Evolutionary conservation across 2,113 vertebrate species (phyloP).

Genomic region (Onychostoma macrolepis): DNA sequence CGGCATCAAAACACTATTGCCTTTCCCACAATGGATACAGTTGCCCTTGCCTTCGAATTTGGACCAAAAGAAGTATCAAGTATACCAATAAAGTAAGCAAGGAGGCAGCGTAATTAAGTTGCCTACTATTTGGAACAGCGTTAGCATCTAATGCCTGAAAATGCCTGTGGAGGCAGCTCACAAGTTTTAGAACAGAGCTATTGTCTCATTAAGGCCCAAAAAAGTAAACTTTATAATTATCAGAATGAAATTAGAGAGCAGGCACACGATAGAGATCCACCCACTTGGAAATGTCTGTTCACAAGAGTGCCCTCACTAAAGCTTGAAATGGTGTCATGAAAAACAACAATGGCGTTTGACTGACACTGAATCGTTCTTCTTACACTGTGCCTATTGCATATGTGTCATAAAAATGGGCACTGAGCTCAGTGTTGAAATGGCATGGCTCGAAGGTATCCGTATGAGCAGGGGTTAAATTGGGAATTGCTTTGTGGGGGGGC

Average conservation of each 20-base stretch:
- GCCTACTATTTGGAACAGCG: neutral
- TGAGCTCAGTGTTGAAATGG: slow-evolving; percentile 6
- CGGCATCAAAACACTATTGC: neutral
- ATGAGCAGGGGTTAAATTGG: no score
- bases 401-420: neutral
- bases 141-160: neutral
- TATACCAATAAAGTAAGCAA: neutral
- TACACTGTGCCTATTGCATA: slow-evolving; percentile 3
- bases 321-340: neutral
- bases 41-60: neutral
- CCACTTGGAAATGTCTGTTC: neutral
- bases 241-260: neutral
- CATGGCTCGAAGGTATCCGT: neutral
- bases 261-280: slow-evolving; percentile 21
- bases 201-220: neutral
- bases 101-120: neutral
- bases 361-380: neutral
- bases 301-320: neutral
- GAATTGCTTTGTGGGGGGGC: no score
- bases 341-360: slow-evolving; percentile 3
- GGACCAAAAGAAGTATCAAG: neutral
- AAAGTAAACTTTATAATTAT: slow-evolving; percentile 9
- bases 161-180: neutral
- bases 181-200: neutral
- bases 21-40: neutral